Percentiles rank a stretch among this genome's conserved stretches.
Evolutionary conservation across 2,113 vertebrate species (phyloP).

Genomic region (Aix galericulata): DNA sequence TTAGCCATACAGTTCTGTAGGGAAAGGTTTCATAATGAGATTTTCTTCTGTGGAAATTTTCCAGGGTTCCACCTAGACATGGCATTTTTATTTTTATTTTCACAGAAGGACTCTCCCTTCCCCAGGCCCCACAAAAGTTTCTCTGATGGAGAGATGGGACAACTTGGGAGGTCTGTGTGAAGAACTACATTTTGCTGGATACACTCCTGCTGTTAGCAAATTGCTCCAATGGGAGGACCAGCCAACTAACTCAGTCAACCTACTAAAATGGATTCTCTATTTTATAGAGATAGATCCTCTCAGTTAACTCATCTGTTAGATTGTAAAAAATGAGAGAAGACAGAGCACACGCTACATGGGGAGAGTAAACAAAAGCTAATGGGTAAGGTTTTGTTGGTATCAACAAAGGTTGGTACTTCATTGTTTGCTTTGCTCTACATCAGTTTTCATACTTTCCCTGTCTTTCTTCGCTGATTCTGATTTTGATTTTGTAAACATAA

Average conservation of each 20-base stretch:
- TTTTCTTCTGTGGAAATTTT: conserved; percentile 60
- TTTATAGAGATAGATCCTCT: conserved; percentile 36
- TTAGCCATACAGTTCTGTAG: not conserved
- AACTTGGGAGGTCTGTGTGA: conserved; percentile 70
- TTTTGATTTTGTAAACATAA: conserved; percentile 32
- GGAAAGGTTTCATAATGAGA: conserved; percentile 21
- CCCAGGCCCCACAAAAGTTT: conserved; percentile 47
- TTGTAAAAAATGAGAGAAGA: not conserved
- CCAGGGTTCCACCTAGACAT: conserved; percentile 65
- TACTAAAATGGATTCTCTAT: conserved; percentile 46
- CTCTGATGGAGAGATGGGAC: conserved; percentile 64
- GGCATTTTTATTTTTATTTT: conserved; percentile 65
- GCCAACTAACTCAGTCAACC: conserved; percentile 50
- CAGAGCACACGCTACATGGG: not conserved
- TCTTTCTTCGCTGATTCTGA: not conserved
- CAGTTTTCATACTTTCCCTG: not conserved
- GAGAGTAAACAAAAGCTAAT: conserved; percentile 2
- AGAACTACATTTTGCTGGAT: conserved; percentile 62
- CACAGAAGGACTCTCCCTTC: conserved; percentile 61
- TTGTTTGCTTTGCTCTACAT: not conserved
- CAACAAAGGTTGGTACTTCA: not conserved
- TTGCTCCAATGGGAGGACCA: conserved; percentile 65
- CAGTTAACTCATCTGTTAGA: conserved; percentile 19
- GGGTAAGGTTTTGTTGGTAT: conserved; percentile 3
- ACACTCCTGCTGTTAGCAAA: conserved; percentile 64